Conservation (phyloP, 2,113 vertebrate species). For the Vicugna pacos region DNA sequence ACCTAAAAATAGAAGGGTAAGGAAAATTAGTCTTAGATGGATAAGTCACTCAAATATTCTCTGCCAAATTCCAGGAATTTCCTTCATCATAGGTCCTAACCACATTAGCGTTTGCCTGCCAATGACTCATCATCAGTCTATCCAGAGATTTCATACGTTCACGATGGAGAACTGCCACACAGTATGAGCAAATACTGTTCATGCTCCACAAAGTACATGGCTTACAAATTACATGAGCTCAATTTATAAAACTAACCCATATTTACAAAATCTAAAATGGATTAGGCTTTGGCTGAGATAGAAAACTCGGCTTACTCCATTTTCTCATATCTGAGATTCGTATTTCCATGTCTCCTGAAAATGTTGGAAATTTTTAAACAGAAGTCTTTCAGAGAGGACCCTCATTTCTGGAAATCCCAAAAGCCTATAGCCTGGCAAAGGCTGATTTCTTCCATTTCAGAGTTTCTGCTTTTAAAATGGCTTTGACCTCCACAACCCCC, state of each 20-base stretch:
- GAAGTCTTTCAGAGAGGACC: neutral
- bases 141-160: neutral
- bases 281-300: neutral
- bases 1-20: slow-evolving; percentile 88
- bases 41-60: neutral
- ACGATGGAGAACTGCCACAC: neutral
- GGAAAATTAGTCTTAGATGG: neutral
- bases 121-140: neutral
- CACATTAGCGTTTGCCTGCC: neutral
- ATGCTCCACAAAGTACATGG: neutral
- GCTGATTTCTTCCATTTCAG: neutral
- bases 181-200: neutral
- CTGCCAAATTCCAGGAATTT: slow-evolving; percentile 13
- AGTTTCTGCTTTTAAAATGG: slow-evolving; percentile 25
- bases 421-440: neutral
- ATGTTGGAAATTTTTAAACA: neutral
- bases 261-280: neutral
- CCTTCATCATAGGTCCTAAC: neutral
- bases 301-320: neutral
- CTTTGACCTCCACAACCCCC: neutral
- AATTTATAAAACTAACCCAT: neutral
- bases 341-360: neutral
- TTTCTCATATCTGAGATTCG: neutral
- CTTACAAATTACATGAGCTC: neutral
- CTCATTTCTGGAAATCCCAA: slow-evolving; percentile 31